Conservation (phyloP, 2,113 vertebrate species). For the Cynoglossus semilaevis region DNA sequence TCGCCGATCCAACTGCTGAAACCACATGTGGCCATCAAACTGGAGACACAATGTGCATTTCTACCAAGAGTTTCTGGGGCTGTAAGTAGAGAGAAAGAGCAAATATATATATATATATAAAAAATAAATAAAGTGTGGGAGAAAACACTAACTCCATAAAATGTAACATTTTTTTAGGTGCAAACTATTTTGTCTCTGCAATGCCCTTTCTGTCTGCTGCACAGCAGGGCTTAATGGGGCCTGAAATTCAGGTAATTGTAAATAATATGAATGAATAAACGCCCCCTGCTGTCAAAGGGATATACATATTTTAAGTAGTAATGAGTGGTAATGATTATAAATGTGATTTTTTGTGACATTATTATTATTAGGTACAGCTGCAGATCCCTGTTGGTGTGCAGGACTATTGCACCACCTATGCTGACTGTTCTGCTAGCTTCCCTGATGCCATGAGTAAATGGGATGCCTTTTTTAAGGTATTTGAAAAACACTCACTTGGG, state of each 20-base stretch:
- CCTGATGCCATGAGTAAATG: slow-evolving; percentile 66
- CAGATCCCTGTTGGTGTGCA: slow-evolving; percentile 41
- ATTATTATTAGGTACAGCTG: slow-evolving; percentile 52
- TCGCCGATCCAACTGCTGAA: slow-evolving; percentile 59
- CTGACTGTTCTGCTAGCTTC: slow-evolving; percentile 48
- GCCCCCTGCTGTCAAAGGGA: not conserved
- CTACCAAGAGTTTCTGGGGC: slow-evolving; percentile 68
- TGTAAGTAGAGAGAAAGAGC: slow-evolving; percentile 57
- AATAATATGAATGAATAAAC: not conserved
- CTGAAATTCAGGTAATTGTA: slow-evolving; percentile 36
- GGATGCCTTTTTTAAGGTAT: slow-evolving; percentile 69
- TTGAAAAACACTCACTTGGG: not conserved
- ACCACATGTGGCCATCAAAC: slow-evolving; percentile 58
- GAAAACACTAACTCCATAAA: not conserved
- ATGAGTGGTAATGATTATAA: not conserved
- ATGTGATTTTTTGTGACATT: not conserved
- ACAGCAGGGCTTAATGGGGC: slow-evolving; percentile 58
- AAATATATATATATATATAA: too few species aligned
- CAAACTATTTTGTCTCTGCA: slow-evolving; percentile 64
- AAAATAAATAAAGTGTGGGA: too few species aligned
- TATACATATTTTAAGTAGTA: not conserved
- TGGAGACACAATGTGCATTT: slow-evolving; percentile 61
- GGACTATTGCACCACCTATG: slow-evolving; percentile 60
- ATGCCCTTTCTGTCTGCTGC: slow-evolving; percentile 72
- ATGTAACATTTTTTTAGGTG: slow-evolving; percentile 56